Base-by-base conservation (phyloP, 2,888 invertebrate genomes). In the Perdita meconis region DNA sequence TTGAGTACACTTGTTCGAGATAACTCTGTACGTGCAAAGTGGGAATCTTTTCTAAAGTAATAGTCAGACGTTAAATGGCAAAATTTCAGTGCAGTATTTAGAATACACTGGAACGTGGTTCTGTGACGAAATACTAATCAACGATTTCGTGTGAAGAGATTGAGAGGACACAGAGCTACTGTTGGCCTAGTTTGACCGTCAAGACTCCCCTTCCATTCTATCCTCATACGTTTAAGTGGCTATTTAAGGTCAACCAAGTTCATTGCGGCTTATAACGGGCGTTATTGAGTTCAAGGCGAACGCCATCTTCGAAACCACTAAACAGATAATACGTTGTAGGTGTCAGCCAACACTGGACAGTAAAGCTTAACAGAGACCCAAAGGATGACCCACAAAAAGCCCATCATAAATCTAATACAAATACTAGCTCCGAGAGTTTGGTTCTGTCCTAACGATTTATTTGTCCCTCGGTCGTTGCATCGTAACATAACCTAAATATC, bases 261-360 rank as follows among this genome's bases (percentile, higher is more conserved):
- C 82, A 87, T 87, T 87, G 81, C 68, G 81, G 69, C 79, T 72
- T 65, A 56, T 84, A 86, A 88, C 82, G 70, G 59, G 63, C 55
- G 85, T 83, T 87, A 88, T 88, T 87, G 84, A 87, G 89, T 86
- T 88, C 87, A 89, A 88, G 86, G 85, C 85, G 73, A 71, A 50
- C 57, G 56, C 64, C 65, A 56, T 60, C 63, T 63, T 53, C 44
- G 56, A 36, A 30, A 24, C 36, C 51, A 47, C 22, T 69, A 56
- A 60, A 55, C 55, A 59, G 56, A 68, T 78, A 68, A 77, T 64
- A 16, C 10, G 22, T 26, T 40, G 57, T 53, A 26, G 1, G 24
- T 19, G 38, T 61, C 40, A 12, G 53, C 24, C 55, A 30, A 67
- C 44, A 42, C 51, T 34, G 60, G 34, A 5, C 30, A 4, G 16